Evolutionary conservation across 2,888 invertebrate species (phyloP), one percentile per base, ranked within the genome.

Genomic region (Orchesella flavescens): DNA sequence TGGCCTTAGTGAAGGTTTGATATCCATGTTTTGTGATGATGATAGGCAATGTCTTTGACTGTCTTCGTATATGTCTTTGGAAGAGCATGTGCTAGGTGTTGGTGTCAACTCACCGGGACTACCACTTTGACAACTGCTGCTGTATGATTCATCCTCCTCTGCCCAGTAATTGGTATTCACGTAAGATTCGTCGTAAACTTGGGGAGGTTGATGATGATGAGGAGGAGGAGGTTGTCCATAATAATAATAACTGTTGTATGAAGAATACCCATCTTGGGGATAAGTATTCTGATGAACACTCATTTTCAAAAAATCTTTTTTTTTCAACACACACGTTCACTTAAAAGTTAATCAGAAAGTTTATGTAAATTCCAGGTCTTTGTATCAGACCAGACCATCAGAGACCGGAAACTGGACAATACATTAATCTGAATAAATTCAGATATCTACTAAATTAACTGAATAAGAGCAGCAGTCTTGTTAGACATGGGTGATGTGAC

Each of bases 91-190:
- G 77, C 83, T 83, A 4, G 83, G 83, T 9, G 83, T 76, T 46
- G 83, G 83, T 3, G 83, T 83, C 1, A 77, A 34, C 23, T 72
- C 72, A 44, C 76, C 83, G 13, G 83, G 77, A 49, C 76, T 82
- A 21, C 79, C 79, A 72, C 77, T 75, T 23, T 74, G 74, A 72
- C 77, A 75, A 72, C 83, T 82, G 61, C 81, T 34, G 73, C 72
- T 75, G 43, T 78, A 72, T 15, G 82, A 49, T 13, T 85, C 85
- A 59, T 87, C 87, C 59, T 86, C 86, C 15, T 84, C 87, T 23
- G 83, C 66, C 86, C 86, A 87, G 57, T 86, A 86, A 7, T 17
- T 66, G 0, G 81, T 49, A 21, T 44, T 72, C 23, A 55, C n/a
- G 59, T 83, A 83, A 7, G 76, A 44, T 4, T 76, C 76, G 10